Evolutionary conservation across 37 sponge, comb jelly and placozoan species (phyloP).

Genomic region (Lycopodina hypogea): DNA sequence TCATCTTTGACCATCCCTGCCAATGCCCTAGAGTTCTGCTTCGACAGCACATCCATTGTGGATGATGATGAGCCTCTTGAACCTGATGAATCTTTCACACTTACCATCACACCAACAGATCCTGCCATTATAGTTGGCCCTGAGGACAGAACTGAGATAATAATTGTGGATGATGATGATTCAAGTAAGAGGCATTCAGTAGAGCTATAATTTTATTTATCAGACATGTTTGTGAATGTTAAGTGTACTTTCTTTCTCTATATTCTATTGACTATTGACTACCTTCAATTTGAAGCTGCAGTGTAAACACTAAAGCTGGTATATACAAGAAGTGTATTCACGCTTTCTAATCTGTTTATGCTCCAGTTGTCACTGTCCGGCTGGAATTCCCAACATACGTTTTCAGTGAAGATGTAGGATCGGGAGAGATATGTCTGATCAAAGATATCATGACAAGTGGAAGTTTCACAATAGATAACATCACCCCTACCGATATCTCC

Average conservation of each 20-base stretch:
- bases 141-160: no score
- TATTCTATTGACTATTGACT: no score
- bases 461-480: background rate
- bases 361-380: slow-evolving; percentile 10
- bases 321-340: no score
- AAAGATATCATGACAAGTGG: slow-evolving; percentile 15
- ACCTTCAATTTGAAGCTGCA: no score
- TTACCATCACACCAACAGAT: background rate
- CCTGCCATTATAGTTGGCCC: background rate
- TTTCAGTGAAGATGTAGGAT: background rate
- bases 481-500: background rate
- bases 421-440: slow-evolving; percentile 16
- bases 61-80: slow-evolving; percentile 3
- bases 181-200: no score
- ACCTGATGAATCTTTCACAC: slow-evolving; percentile 7
- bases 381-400: slow-evolving; percentile 11
- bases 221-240: no score
- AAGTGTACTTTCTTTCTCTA: no score
- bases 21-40: background rate
- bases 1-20: background rate
- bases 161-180: no score
- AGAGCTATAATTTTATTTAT: no score
- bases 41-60: background rate
- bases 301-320: no score
- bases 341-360: no score